Percentiles rank a stretch among this genome's conserved stretches.
Conservation (phyloP, 2,113 vertebrate genomes). For the Raphicerus campestris region DNA sequence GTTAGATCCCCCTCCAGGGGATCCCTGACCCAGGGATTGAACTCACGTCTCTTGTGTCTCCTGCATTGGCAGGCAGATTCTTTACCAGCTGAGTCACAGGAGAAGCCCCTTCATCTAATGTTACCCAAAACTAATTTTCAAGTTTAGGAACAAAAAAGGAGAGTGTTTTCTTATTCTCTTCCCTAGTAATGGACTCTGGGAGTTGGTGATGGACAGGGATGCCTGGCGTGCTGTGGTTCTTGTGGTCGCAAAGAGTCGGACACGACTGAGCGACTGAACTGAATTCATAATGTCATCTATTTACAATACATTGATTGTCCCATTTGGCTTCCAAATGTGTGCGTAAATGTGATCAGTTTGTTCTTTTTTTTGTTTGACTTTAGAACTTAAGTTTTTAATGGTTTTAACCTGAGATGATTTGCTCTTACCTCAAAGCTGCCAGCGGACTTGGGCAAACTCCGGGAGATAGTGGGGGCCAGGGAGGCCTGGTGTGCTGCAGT, state of each 20-base stretch:
- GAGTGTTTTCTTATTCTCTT: neutral
- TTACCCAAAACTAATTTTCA: neutral
- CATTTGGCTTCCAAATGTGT: neutral
- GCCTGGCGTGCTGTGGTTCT: neutral
- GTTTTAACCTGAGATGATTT: constrained; percentile 5
- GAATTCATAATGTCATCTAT: neutral
- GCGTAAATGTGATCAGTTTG: neutral
- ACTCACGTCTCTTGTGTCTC: neutral
- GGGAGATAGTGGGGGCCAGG: neutral
- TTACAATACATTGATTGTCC: neutral
- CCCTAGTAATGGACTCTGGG: neutral
- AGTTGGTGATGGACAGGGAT: neutral
- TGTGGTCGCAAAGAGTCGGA: neutral
- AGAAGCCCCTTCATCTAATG: neutral
- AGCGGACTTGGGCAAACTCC: neutral
- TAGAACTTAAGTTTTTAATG: neutral
- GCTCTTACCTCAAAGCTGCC: neutral
- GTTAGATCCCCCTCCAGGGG: neutral
- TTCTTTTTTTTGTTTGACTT: constrained; percentile 1
- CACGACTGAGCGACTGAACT: neutral
- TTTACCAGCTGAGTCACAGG: neutral
- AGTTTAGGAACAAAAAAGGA: neutral
- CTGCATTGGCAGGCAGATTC: neutral
- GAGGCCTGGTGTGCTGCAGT: neutral
- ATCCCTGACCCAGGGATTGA: neutral